A percentile compares a stretch with the other conserved stretches of the same genome.
phyloP scores from a whole-genome alignment of 2,888 invertebrate species.

The Parnassius glacialis region DNA sequence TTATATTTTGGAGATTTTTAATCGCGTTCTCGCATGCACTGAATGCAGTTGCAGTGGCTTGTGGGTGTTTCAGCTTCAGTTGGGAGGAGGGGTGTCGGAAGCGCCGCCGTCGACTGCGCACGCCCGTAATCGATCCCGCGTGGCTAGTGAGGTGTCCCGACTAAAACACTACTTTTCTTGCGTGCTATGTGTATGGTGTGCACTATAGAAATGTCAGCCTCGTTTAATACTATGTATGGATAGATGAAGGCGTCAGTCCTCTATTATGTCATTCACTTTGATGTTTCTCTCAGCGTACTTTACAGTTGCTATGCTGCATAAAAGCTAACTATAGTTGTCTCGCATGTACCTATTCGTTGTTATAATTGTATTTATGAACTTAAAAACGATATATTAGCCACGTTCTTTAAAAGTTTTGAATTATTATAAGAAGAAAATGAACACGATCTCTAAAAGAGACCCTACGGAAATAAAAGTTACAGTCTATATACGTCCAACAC shows the following conservation, averaged over 20 bases:
- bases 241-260: conserved; percentile 36
- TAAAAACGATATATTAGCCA: conserved; percentile 1
- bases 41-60: conserved; percentile 72
- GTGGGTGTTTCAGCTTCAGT: conserved; percentile 49
- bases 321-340: conserved; percentile 36
- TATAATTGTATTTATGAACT: conserved; percentile 28
- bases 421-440: not conserved
- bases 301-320: conserved; percentile 37
- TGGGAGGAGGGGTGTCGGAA: conserved; percentile 48
- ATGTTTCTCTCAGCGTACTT: conserved; percentile 50
- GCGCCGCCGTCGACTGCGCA: conserved; percentile 56
- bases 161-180: conserved; percentile 57
- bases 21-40: conserved; percentile 70
- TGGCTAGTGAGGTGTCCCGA: conserved; percentile 62
- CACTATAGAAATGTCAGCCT: conserved; percentile 33
- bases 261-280: conserved; percentile 78
- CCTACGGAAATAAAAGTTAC: too few relatives aligned
- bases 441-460: too few relatives aligned
- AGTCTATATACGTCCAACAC: too few relatives aligned
- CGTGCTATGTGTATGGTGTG: conserved; percentile 42
- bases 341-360: conserved; percentile 35
- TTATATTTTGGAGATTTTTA: conserved; percentile 51
- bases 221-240: conserved; percentile 41
- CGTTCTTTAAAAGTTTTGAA: conserved; percentile 8
- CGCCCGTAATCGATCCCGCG: conserved; percentile 74